Conservation (phyloP, 2,888 invertebrate species). For the Andrena praecox region DNA sequence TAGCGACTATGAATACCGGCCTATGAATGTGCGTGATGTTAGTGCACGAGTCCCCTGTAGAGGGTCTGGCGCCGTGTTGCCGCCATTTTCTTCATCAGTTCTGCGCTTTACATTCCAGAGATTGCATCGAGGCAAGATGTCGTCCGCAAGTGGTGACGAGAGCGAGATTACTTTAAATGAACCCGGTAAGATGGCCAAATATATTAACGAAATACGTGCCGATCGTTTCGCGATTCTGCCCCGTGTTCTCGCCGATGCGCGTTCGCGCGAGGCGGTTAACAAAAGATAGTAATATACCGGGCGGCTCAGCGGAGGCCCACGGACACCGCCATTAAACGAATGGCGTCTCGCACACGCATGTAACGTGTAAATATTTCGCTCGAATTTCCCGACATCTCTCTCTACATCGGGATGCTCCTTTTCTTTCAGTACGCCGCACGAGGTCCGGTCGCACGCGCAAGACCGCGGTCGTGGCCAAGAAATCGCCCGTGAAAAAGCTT, state of each 20-base stretch:
- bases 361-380: conserved; percentile 57
- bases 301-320: conserved; percentile 32
- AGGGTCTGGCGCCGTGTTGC: conserved; percentile 12
- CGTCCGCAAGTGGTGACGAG: conserved; percentile 83
- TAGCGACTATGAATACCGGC: too few relatives aligned
- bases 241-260: background rate
- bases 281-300: conserved; percentile 29
- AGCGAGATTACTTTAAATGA: conserved; percentile 77
- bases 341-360: conserved; percentile 68
- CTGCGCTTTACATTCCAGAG: conserved; percentile 68
- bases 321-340: conserved; percentile 79
- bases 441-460: conserved; percentile 86
- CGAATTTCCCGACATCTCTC: background rate
- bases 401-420: background rate
- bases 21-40: background rate
- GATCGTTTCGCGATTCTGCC: background rate
- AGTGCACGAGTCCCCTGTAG: conserved; percentile 2
- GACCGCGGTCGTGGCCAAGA: conserved; percentile 75
- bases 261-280: conserved; percentile 3
- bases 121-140: conserved; percentile 73
- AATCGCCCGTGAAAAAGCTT: conserved; percentile 79
- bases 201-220: conserved; percentile 15
- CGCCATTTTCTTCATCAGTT: conserved; percentile 67
- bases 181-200: conserved; percentile 74
- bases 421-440: conserved; percentile 86